Percentiles rank a stretch among this genome's conserved stretches.
phyloP scores from a whole-genome alignment of 1,140 invertebrate species.

The Ceratina japonica region DNA sequence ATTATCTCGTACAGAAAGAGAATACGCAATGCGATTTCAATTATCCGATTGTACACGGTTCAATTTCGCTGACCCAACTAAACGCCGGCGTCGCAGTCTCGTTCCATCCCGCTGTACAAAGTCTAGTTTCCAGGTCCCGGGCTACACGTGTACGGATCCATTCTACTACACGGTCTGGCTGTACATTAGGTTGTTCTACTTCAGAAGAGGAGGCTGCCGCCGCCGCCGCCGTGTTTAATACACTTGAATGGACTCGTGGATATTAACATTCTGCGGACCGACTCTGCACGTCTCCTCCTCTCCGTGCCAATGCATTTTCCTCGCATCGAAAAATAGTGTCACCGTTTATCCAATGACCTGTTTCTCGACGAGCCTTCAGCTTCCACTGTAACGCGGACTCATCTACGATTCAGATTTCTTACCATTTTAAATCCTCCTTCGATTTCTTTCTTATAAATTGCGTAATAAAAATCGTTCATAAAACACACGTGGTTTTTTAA shows the following conservation, averaged over 20 bases:
- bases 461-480: too few relatives aligned
- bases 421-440: too few relatives aligned
- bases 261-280: neutral
- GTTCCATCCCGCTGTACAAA: neutral
- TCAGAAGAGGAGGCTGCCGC: neutral
- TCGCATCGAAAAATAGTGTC: neutral
- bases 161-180: conserved; percentile 4
- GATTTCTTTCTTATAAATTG: too few relatives aligned
- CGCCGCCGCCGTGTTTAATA: neutral
- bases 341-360: neutral
- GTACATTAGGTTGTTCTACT: neutral
- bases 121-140: neutral
- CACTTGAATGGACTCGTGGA: neutral
- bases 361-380: neutral
- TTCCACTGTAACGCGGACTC: neutral
- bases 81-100: neutral
- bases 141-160: neutral
- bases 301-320: conserved; percentile 14
- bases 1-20: too few relatives aligned
- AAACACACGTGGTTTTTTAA: too few relatives aligned
- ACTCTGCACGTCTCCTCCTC: neutral
- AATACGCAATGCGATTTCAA: neutral
- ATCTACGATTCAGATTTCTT: too few relatives aligned
- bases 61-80: conserved; percentile 1
- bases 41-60: neutral